Evolutionary conservation across 2,888 invertebrate genomes (phyloP).

Genomic region (Thysanoteuthis rhombus): DNA sequence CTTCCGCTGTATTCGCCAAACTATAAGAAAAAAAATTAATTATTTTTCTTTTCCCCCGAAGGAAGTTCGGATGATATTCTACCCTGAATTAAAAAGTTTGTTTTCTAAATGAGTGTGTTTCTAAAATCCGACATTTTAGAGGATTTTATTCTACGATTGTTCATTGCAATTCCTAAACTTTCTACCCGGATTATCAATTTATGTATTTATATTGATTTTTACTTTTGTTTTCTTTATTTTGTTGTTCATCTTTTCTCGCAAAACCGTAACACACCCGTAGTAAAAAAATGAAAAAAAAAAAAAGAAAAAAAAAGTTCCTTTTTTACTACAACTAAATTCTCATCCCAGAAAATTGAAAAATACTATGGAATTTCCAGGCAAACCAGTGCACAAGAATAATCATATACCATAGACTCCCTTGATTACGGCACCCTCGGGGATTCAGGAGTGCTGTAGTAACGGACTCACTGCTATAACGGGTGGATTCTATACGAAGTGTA

Average conservation of each 20-base stretch:
- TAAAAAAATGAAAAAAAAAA: no score
- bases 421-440: no score
- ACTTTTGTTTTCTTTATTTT: neutral
- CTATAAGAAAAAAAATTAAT: neutral
- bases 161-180: neutral
- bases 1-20: neutral
- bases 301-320: no score
- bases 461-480: no score
- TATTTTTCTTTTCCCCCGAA: neutral
- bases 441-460: no score
- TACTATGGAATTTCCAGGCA: neutral
- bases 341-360: no score
- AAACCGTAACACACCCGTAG: no score
- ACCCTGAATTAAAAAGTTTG: neutral
- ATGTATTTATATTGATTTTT: neutral
- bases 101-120: neutral
- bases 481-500: no score
- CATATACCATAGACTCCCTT: no score
- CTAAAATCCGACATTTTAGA: neutral
- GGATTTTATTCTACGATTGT: neutral
- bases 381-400: neutral
- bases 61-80: neutral
- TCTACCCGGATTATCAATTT: neutral
- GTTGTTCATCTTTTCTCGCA: no score
- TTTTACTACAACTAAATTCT: neutral